Evolutionary conservation across 2,113 vertebrate genomes (phyloP).

Genomic region (Ceyx melanurus): DNA sequence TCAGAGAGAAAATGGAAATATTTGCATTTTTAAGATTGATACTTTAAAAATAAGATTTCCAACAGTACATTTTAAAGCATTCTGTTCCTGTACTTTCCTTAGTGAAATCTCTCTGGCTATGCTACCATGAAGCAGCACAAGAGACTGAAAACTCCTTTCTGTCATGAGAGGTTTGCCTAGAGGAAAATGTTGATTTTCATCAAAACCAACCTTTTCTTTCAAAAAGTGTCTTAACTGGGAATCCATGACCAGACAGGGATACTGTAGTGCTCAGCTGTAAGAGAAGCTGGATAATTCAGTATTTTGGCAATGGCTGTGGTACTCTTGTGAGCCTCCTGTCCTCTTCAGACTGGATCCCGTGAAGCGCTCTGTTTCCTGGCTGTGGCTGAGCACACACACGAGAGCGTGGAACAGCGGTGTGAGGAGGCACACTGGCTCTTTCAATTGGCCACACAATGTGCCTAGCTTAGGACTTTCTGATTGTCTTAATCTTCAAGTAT

Average conservation of each 20-base stretch:
- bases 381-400: not conserved
- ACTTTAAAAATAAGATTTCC: not conserved
- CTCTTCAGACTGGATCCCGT: not conserved
- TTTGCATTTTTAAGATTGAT: not conserved
- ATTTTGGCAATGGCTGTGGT: not conserved
- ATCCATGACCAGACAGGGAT: not conserved
- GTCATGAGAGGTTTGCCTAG: not conserved
- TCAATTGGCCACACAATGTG: not conserved
- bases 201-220: not conserved
- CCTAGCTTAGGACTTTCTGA: not conserved
- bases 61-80: not conserved
- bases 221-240: not conserved
- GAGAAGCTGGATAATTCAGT: not conserved
- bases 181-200: conserved; percentile 10
- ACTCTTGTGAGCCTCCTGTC: not conserved
- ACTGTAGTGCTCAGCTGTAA: not conserved
- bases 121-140: not conserved
- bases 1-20: not conserved
- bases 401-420: accelerated
- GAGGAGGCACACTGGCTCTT: not conserved
- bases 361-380: not conserved
- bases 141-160: not conserved
- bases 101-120: not conserved
- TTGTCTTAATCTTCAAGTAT: conserved; percentile 36
- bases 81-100: not conserved